These are phyloP conservation scores for Calameuta filiformis DNA, from an alignment of 2,888 invertebrate genomes.

Conservation along the genomic window DNA sequence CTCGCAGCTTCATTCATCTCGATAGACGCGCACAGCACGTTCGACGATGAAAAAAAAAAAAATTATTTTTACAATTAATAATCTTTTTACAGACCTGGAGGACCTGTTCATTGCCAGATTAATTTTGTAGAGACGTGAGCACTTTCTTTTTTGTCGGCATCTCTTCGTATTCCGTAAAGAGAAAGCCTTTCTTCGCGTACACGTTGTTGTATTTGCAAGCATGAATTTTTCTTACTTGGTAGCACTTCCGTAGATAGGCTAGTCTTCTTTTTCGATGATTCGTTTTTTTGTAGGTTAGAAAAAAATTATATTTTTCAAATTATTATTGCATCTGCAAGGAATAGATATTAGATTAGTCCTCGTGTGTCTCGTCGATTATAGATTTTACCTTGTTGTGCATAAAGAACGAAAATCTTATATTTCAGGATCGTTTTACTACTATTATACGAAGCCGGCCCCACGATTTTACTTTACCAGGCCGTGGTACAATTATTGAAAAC, in stretches of 20 bases:
- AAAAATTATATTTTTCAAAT: conserved; percentile 11
- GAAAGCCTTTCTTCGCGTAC: neutral
- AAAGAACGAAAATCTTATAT: conserved; percentile 40
- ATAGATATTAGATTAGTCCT: neutral
- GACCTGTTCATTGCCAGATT: conserved; percentile 33
- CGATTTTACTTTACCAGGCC: conserved; percentile 63
- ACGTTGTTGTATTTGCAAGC: neutral
- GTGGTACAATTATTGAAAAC: conserved; percentile 64
- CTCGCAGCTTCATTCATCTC: neutral
- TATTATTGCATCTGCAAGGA: neutral
- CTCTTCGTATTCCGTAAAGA: neutral
- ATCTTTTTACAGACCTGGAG: conserved; percentile 40
- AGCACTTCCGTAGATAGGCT: neutral
- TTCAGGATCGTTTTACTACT: conserved; percentile 62
- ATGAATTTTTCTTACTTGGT: neutral
- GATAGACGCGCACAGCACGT: neutral
- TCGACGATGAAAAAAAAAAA: neutral
- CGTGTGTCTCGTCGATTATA: neutral
- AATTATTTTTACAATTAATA: neutral
- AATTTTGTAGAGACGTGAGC: conserved; percentile 44
- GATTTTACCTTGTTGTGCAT: conserved; percentile 10
- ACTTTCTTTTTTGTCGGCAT: conserved; percentile 19
- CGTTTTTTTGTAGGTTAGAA: conserved; percentile 25
- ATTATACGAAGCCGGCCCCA: conserved; percentile 66
- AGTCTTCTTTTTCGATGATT: conserved; percentile 24